Conservation (phyloP, 2,113 vertebrate genomes). For the Myiagra hebetior region DNA sequence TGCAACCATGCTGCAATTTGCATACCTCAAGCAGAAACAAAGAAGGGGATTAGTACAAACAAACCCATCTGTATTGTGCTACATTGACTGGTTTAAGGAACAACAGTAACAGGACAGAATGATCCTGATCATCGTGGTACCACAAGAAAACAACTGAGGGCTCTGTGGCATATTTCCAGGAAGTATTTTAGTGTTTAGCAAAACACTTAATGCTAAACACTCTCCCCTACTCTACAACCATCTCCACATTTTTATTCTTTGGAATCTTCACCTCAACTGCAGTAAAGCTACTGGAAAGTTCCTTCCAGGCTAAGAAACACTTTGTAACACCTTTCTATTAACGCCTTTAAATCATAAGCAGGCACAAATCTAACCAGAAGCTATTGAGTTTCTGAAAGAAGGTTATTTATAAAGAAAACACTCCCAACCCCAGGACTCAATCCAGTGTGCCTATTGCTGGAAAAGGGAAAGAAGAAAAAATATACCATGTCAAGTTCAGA, state of each 20-base stretch:
- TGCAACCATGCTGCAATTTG: not conserved
- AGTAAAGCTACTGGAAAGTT: not conserved
- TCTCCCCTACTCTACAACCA: not conserved
- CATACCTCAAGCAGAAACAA: not conserved
- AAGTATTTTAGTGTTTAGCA: not conserved
- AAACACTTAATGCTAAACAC: not conserved
- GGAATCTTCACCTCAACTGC: not conserved
- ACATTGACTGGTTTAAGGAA: not conserved
- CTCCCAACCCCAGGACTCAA: not conserved
- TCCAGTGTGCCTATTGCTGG: not conserved
- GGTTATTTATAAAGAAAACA: not conserved
- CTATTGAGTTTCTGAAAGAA: not conserved
- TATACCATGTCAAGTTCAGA: not conserved
- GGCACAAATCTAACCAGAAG: not conserved
- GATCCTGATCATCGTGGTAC: not conserved
- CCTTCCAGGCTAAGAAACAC: not conserved
- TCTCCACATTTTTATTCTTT: not conserved
- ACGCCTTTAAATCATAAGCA: not conserved
- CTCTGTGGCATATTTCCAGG: not conserved
- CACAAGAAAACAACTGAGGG: not conserved
- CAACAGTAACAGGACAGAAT: not conserved
- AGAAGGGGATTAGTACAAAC: not conserved
- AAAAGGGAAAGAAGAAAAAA: not conserved
- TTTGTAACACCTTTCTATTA: not conserved
- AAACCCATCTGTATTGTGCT: not conserved